These are phyloP conservation scores for Aphodius sticticus DNA, from an alignment of 2,888 invertebrate species.

Conservation along the genomic window DNA sequence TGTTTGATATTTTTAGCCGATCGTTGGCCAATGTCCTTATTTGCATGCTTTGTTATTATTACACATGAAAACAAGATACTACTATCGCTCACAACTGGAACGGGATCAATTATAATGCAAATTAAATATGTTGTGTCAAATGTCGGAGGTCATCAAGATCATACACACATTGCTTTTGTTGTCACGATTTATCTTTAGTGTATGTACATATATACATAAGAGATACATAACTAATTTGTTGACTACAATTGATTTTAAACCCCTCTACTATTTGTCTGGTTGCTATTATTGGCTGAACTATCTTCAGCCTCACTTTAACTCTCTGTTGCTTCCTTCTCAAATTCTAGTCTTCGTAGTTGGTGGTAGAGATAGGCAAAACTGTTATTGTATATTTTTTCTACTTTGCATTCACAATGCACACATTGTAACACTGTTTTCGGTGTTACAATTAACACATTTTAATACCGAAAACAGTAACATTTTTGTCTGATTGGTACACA, in stretches of 20 bases:
- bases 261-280: neutral
- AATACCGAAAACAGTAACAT: too few species aligned
- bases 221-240: neutral
- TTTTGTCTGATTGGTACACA: too few species aligned
- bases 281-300: too few species aligned
- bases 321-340: too few species aligned
- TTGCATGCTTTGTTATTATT: neutral
- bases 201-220: neutral
- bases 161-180: neutral
- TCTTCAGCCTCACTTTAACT: too few species aligned
- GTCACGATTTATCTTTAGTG: neutral
- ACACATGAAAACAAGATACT: neutral
- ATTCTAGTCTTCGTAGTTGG: too few species aligned
- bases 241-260: neutral
- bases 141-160: neutral
- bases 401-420: too few species aligned
- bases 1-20: too few species aligned
- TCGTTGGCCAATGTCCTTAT: neutral
- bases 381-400: too few species aligned
- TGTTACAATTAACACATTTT: too few species aligned
- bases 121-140: conserved; percentile 20
- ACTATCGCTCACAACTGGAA: neutral
- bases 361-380: too few species aligned
- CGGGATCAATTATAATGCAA: conserved; percentile 13
- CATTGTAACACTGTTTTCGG: too few species aligned